Conservation (phyloP, 1,140 invertebrate species). For the Phenacoccus solenopsis region DNA sequence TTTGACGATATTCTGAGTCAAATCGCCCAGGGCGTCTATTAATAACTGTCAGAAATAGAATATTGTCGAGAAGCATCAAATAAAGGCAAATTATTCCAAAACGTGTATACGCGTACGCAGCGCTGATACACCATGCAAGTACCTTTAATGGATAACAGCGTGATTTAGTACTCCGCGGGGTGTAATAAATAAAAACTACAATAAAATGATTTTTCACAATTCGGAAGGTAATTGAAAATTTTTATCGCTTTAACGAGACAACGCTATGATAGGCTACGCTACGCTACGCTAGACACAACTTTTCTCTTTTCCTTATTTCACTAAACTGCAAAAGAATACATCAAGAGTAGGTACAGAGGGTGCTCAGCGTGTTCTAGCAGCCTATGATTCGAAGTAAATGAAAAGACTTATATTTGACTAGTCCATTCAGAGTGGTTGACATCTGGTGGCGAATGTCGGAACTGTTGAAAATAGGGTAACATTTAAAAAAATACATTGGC, state of each 20-base stretch:
- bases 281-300: too few relatives aligned
- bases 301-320: too few relatives aligned
- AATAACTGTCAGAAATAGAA: slow-evolving; percentile 18
- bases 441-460: too few relatives aligned
- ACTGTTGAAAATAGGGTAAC: too few relatives aligned
- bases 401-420: too few relatives aligned
- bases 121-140: slow-evolving; percentile 8
- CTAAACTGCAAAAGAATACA: too few relatives aligned
- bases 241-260: neutral
- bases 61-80: slow-evolving; percentile 17
- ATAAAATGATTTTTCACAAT: slow-evolving; percentile 9
- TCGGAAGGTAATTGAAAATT: neutral
- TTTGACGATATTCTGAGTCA: slow-evolving; percentile 17
- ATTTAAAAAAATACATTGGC: too few relatives aligned
- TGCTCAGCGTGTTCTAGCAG: too few relatives aligned
- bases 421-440: too few relatives aligned
- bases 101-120: slow-evolving; percentile 15
- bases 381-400: too few relatives aligned
- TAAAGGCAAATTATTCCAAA: slow-evolving; percentile 15
- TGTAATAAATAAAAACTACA: slow-evolving; percentile 16
- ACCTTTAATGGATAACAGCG: slow-evolving; percentile 14
- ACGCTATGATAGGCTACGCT: too few relatives aligned
- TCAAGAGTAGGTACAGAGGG: too few relatives aligned
- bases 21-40: slow-evolving; percentile 11
- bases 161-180: slow-evolving; percentile 11